Percentiles rank a stretch among this genome's conserved stretches.
phyloP scores from a whole-genome alignment of 2,888 invertebrate species.

The Lycia hirtaria region DNA sequence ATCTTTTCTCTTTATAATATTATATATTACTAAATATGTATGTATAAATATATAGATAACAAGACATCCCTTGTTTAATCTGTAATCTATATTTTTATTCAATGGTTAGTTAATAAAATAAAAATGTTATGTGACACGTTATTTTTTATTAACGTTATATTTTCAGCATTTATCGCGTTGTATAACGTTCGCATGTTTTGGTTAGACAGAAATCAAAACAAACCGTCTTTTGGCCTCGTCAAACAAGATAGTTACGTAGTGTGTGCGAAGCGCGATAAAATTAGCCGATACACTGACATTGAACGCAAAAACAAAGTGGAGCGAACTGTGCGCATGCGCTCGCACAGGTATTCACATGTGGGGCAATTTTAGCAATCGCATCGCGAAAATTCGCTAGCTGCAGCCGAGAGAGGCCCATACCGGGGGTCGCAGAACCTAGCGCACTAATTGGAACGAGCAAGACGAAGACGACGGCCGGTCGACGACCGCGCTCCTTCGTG shows the following conservation, averaged over 20 bases:
- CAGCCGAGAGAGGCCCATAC: slow-evolving; percentile 61
- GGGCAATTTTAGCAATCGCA: slow-evolving; percentile 66
- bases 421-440: slow-evolving; percentile 55
- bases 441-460: slow-evolving; percentile 63
- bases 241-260: slow-evolving; percentile 76
- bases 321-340: slow-evolving; percentile 73
- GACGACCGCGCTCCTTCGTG: slow-evolving; percentile 65
- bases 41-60: too few relatives aligned
- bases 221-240: slow-evolving; percentile 77
- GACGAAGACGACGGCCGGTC: slow-evolving; percentile 61
- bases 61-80: too few relatives aligned
- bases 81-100: neutral
- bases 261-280: slow-evolving; percentile 79
- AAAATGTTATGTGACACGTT: slow-evolving; percentile 13
- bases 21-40: too few relatives aligned
- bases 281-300: slow-evolving; percentile 84
- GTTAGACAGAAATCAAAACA: slow-evolving; percentile 74
- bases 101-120: slow-evolving; percentile 21
- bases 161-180: slow-evolving; percentile 42
- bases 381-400: slow-evolving; percentile 55
- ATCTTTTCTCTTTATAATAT: too few relatives aligned
- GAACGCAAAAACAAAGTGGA: slow-evolving; percentile 84
- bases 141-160: slow-evolving; percentile 28
- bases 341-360: slow-evolving; percentile 56
- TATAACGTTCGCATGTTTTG: slow-evolving; percentile 60